Base-by-base conservation (phyloP, 2,113 vertebrate genomes). In the Petromus typicus region DNA sequence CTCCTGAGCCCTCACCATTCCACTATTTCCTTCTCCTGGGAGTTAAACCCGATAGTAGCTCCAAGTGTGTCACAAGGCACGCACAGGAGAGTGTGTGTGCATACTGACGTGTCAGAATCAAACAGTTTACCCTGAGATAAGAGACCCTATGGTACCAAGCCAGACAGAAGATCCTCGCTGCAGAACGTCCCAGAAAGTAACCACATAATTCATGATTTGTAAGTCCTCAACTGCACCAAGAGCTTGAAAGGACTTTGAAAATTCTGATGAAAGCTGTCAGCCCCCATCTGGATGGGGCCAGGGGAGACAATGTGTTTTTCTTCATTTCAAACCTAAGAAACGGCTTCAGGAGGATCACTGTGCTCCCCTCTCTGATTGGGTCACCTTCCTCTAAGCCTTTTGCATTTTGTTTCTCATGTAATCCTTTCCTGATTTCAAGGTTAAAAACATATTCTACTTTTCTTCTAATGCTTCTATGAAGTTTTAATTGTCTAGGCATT, bases 401-500 rank as follows among this genome's bases (percentile, higher is more conserved):
- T 40, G 25, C 5, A 43, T 63, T 87, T 75, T 56, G 0, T 76
- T 86, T 86, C 59, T 78, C 63, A 43, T 30, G 59, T 45, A 89
- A 92, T 48, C 27, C 17, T 48, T 54, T 66, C 43, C 51, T 20
- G 37, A 16, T 7, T 45, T 40, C 80, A 79, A 86, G 40, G 23
- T 63, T 78, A 82, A 59, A 82, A 10, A 3, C 79, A 27, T 1
- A 18, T 51, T 45, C 40, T 27, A 5, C 10, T 63, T 45, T 59
- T 88, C 79, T 71, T 27, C 30, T 48, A 32, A 54, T 16, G 4
- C 23, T 37, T 86, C 64, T 40, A 6, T 69, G 7, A 67, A 71
- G 18, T 75, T 90, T 87, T 63, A 67, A 67, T 59, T 95, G 61
- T n/a, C 43, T 54, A 89, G n/a, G 30, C 16, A 22, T 34, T 86